Conservation (phyloP, 2,797 vertebrate species). For the Danio tinwini region DNA sequence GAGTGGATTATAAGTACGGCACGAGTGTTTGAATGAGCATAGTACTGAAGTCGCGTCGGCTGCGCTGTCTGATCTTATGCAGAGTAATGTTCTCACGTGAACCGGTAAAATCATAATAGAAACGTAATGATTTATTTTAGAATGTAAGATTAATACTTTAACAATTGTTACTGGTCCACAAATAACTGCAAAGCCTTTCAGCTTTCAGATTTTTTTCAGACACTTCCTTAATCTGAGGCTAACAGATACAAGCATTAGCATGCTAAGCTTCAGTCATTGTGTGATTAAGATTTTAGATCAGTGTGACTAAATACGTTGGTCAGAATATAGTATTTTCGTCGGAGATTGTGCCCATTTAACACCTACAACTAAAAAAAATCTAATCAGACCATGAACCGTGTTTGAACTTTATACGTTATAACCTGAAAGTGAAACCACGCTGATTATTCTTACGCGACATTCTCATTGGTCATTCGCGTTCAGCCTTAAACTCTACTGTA, state of each 20-base stretch:
- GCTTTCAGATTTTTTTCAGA: not conserved
- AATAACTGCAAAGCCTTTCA: too few relatives aligned
- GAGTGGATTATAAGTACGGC: too few relatives aligned
- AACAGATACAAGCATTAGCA: slow-evolving; percentile 21
- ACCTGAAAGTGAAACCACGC: not conserved
- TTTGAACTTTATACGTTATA: not conserved
- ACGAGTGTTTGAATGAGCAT: not conserved
- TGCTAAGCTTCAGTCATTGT: not conserved
- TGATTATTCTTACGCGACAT: not conserved
- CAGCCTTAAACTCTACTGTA: too few relatives aligned
- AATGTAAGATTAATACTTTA: too few relatives aligned
- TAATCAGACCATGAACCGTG: too few relatives aligned
- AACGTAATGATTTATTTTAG: not conserved
- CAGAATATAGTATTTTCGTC: not conserved
- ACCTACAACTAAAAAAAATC: not conserved
- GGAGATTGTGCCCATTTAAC: not conserved
- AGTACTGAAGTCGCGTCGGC: not conserved
- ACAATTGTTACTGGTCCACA: not conserved
- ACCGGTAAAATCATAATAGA: not conserved
- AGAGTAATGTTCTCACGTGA: not conserved
- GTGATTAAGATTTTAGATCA: not conserved
- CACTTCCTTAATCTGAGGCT: not conserved
- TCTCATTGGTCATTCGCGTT: not conserved
- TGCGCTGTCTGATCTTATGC: not conserved
- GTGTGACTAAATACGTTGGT: not conserved